Evolutionary conservation across 2,888 invertebrate genomes (phyloP).

Genomic region (Thalpophila matura): DNA sequence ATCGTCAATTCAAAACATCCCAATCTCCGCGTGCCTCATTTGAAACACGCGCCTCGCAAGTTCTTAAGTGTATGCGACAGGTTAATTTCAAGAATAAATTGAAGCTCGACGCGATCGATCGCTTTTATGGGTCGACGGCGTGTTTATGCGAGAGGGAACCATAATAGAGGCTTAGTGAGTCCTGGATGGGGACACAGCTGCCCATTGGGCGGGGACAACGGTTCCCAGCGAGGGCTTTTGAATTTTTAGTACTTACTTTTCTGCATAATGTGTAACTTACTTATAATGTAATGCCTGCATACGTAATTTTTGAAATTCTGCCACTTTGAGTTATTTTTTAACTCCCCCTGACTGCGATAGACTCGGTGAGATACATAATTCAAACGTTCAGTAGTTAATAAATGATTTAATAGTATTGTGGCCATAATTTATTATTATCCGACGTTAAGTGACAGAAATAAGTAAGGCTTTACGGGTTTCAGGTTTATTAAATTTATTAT

Average conservation of each 20-base stretch:
- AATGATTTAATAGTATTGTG: constrained; percentile 41
- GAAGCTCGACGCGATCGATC: constrained; percentile 76
- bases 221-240: constrained; percentile 72
- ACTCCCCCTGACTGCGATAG: constrained; percentile 13
- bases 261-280: constrained; percentile 59
- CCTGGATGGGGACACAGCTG: constrained; percentile 80
- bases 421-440: constrained; percentile 37
- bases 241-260: constrained; percentile 79
- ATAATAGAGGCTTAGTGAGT: constrained; percentile 81
- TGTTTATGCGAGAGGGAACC: constrained; percentile 75
- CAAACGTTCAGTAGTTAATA: constrained; percentile 39
- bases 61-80: constrained; percentile 84
- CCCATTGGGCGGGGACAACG: constrained; percentile 80
- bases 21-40: constrained; percentile 70
- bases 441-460: constrained; percentile 47
- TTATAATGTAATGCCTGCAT: constrained; percentile 45
- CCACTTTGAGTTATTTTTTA: constrained; percentile 24
- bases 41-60: constrained; percentile 66
- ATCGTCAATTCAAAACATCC: constrained; percentile 58
- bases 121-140: constrained; percentile 77
- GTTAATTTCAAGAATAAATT: constrained; percentile 89
- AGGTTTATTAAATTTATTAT: constrained; percentile 50
- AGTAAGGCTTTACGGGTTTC: constrained; percentile 29
- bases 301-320: constrained; percentile 36
- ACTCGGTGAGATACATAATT: constrained; percentile 37